Evolutionary conservation across 2,113 vertebrate genomes (phyloP).

Genomic region (Planiliza haematocheilus): DNA sequence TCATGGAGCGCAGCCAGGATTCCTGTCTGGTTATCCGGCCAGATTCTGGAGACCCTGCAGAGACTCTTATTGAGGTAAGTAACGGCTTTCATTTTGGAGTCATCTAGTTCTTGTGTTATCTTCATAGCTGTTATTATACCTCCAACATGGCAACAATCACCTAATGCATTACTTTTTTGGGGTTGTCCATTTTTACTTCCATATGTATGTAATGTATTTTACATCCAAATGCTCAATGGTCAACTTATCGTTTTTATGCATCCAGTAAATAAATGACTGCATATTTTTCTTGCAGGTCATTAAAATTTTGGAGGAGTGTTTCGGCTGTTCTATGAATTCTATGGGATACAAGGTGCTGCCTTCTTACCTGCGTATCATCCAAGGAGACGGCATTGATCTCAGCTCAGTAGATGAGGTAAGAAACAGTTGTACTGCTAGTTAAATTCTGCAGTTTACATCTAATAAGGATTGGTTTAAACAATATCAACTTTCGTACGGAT

Average conservation of each 20-base stretch:
- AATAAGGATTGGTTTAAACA: no score
- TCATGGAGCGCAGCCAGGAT: slow-evolving; percentile 82
- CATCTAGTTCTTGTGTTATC: no score
- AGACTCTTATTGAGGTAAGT: slow-evolving; percentile 81
- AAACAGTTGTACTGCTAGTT: background rate
- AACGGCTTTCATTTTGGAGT: background rate
- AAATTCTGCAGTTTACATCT: no score
- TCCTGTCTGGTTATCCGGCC: slow-evolving; percentile 82
- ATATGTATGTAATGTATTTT: no score
- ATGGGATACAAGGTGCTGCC: slow-evolving; percentile 82
- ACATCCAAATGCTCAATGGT: no score
- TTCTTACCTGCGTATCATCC: slow-evolving; percentile 81
- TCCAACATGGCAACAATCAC: no score
- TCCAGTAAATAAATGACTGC: no score
- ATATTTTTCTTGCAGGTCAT: slow-evolving; percentile 80
- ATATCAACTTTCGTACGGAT: no score
- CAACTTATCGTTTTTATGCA: no score
- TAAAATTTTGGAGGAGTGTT: slow-evolving; percentile 82
- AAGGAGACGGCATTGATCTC: slow-evolving; percentile 84
- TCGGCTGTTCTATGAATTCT: slow-evolving; percentile 79
- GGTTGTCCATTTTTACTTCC: no score
- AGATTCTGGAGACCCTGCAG: slow-evolving; percentile 82
- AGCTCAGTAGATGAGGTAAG: slow-evolving; percentile 78
- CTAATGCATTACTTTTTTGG: no score
- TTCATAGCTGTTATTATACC: no score